These are phyloP conservation scores for Metallyticus violacea DNA, from an alignment of 2,888 invertebrate species.

Conservation along the genomic window DNA sequence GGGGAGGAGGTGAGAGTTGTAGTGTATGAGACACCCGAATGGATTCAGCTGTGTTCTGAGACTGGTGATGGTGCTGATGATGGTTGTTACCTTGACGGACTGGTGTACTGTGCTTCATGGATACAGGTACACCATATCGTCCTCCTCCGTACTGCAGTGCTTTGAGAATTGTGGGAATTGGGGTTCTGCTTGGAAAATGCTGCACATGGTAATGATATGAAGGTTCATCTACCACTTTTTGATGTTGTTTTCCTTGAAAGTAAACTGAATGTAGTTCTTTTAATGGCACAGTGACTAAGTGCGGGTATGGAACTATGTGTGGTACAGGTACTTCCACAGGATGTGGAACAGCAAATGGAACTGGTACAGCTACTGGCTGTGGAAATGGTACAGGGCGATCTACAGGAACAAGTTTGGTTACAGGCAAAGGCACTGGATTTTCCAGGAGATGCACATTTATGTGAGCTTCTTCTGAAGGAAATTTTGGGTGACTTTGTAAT, in stretches of 20 bases:
- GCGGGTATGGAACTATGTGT: constrained; percentile 41
- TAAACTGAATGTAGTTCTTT: constrained; percentile 33
- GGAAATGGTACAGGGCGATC: constrained; percentile 49
- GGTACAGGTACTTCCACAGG: constrained; percentile 31
- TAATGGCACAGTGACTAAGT: constrained; percentile 30
- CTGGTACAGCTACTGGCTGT: constrained; percentile 49
- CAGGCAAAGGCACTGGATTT: constrained; percentile 45
- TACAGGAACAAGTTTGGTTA: constrained; percentile 37
- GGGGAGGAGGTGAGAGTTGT: constrained; percentile 30
- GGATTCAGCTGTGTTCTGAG: background rate
- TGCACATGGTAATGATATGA: constrained; percentile 20
- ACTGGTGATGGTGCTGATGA: background rate
- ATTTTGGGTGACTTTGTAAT: background rate
- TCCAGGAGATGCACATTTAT: constrained; percentile 43
- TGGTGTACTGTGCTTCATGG: background rate
- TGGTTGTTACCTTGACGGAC: background rate
- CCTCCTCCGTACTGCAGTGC: constrained; percentile 10
- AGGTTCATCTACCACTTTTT: background rate
- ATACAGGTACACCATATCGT: background rate
- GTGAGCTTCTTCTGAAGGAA: constrained; percentile 31
- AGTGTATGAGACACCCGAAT: constrained; percentile 28
- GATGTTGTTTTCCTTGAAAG: constrained; percentile 33
- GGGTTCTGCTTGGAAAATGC: background rate
- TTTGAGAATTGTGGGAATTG: background rate
- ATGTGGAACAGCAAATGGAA: constrained; percentile 39